phyloP scores from a whole-genome alignment of 1,140 invertebrate genomes.

The Parasteatoda tepidariorum region DNA sequence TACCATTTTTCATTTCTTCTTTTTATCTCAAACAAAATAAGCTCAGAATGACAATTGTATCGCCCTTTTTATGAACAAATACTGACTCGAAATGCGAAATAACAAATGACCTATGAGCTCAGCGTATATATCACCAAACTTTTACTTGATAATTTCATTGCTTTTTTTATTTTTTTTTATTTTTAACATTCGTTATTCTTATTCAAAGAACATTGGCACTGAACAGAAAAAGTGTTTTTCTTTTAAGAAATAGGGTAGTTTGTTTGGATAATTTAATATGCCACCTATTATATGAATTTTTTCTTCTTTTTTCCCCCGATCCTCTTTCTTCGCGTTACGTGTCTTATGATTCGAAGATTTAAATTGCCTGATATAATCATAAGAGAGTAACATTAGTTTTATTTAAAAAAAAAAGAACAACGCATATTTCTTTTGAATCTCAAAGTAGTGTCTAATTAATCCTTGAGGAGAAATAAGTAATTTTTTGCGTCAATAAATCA shows the following conservation, averaged over 20 bases:
- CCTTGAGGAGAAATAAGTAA: no score
- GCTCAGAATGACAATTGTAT: constrained; percentile 29
- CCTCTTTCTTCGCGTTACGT: not conserved
- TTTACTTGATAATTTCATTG: constrained; percentile 58
- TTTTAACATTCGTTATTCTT: not conserved
- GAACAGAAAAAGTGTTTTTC: not conserved
- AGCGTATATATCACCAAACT: constrained; percentile 48
- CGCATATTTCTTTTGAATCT: not conserved
- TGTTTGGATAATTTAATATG: constrained; percentile 48
- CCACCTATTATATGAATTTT: not conserved
- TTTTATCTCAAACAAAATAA: constrained; percentile 14
- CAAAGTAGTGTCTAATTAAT: no score
- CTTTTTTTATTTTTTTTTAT: constrained; percentile 19
- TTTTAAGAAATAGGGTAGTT: constrained; percentile 45
- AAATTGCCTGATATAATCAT: constrained; percentile 34
- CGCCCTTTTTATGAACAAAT: not conserved
- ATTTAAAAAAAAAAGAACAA: not conserved
- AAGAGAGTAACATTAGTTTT: not conserved
- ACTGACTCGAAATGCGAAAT: constrained; percentile 16
- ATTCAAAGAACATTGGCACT: not conserved
- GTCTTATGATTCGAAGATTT: not conserved
- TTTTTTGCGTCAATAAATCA: no score
- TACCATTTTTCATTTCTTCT: constrained; percentile 28
- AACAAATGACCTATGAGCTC: constrained; percentile 46
- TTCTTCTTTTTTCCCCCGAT: not conserved